Evolutionary conservation across 2,113 vertebrate genomes (phyloP).

Genomic region (Hippocampus guttulatus): DNA sequence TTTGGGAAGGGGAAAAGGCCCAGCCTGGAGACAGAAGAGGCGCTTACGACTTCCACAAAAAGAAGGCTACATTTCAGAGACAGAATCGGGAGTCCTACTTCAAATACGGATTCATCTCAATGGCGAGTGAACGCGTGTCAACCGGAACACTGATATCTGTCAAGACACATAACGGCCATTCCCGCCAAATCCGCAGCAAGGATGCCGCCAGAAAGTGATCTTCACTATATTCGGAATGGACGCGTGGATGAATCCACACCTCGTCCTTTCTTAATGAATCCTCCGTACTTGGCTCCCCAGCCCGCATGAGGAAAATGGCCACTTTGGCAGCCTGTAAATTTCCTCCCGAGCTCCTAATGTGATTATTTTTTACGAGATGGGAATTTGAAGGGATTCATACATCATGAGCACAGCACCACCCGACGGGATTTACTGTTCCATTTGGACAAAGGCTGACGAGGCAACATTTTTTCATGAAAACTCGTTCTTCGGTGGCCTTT

Average conservation of each 20-base stretch:
- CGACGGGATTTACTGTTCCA: too few species aligned
- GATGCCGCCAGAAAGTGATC: not conserved
- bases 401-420: not conserved
- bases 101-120: too few species aligned
- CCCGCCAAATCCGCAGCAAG: not conserved
- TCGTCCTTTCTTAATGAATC: slow-evolving; percentile 50
- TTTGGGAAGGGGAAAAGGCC: too few species aligned
- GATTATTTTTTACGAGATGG: slow-evolving; percentile 43
- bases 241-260: slow-evolving; percentile 30
- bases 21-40: too few species aligned
- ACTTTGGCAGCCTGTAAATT: slow-evolving; percentile 45
- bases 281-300: slow-evolving; percentile 40
- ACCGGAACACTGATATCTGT: not conserved
- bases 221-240: not conserved
- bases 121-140: not conserved
- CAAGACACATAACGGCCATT: not conserved
- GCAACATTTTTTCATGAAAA: not conserved
- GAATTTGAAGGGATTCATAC: slow-evolving; percentile 13
- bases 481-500: not conserved
- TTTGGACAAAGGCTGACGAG: not conserved
- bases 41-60: too few species aligned
- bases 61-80: too few species aligned
- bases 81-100: too few species aligned
- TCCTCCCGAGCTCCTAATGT: slow-evolving; percentile 40
- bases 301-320: slow-evolving; percentile 44